Percentiles rank a stretch among this genome's conserved stretches.
phyloP scores from a whole-genome alignment of 2,113 vertebrate genomes.

The Danio rerio region DNA sequence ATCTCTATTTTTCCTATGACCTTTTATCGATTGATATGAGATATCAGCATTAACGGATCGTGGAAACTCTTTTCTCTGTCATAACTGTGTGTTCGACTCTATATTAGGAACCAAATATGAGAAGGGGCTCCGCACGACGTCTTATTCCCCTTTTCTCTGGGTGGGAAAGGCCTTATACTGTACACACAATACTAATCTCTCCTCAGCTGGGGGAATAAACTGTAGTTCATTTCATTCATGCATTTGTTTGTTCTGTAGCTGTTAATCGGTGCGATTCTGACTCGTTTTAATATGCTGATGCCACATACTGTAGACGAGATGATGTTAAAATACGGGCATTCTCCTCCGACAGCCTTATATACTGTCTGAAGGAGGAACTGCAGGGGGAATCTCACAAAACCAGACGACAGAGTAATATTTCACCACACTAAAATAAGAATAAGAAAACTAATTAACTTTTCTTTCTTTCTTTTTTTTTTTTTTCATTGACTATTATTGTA shows the following conservation, averaged over 20 bases:
- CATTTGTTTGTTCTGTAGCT: constrained; percentile 27
- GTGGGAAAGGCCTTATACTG: constrained; percentile 28
- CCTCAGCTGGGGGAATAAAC: neutral
- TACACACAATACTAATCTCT: neutral
- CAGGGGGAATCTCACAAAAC: neutral
- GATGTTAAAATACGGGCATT: constrained; percentile 24
- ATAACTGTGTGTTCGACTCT: constrained; percentile 42
- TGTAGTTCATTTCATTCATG: constrained; percentile 5
- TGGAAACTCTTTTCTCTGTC: constrained; percentile 20
- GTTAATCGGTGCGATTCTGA: constrained; percentile 15
- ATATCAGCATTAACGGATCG: constrained; percentile 45
- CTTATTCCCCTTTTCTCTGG: neutral
- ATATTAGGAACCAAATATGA: constrained; percentile 37
- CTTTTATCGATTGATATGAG: constrained; percentile 59
- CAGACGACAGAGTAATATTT: neutral
- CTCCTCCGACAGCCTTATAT: constrained; percentile 38
- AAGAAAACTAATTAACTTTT: neutral
- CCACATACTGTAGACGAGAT: constrained; percentile 23
- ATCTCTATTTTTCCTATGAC: constrained; percentile 60
- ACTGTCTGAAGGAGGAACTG: neutral
- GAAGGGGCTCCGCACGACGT: constrained; percentile 11
- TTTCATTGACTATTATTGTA: no score
- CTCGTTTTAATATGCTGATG: constrained; percentile 32
- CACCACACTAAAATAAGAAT: neutral
- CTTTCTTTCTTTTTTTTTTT: no score